Evolutionary conservation across 2,797 vertebrate genomes (phyloP).

Genomic region (Lagodon rhomboides): DNA sequence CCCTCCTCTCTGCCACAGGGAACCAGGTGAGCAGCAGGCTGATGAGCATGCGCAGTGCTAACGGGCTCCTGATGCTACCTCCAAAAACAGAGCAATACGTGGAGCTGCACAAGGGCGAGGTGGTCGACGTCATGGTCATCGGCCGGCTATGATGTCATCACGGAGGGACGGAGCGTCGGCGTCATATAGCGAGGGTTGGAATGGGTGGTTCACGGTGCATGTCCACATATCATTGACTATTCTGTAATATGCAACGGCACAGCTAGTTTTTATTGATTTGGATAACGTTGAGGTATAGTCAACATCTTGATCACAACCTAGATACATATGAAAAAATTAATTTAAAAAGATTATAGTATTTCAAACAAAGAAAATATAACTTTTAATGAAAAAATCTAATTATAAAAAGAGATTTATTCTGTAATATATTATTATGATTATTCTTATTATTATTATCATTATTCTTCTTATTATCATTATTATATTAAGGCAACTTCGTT

Average conservation of each 20-base stretch:
- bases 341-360: constrained; percentile 92
- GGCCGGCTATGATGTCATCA: constrained; percentile 97
- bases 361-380: constrained; percentile 98
- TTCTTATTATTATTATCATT: constrained; percentile 89
- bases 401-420: constrained; percentile 99
- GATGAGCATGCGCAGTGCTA: constrained; percentile 99
- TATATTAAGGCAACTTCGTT: constrained; percentile 97
- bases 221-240: constrained; percentile 99
- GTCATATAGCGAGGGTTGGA: constrained; percentile 81
- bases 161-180: constrained; percentile 71
- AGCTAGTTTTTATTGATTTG: constrained; percentile 99
- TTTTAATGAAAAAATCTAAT: constrained; percentile 95
- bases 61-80: constrained; percentile 99
- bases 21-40: constrained; percentile 99
- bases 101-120: constrained; percentile 99
- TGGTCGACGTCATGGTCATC: constrained; percentile 99
- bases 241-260: constrained; percentile 99
- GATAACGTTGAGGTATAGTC: constrained; percentile 99
- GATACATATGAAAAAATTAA: constrained; percentile 85
- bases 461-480: constrained; percentile 88
- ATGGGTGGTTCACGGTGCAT: constrained; percentile 96
- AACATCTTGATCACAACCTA: constrained; percentile 97
- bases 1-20: constrained; percentile 80
- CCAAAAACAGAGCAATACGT: constrained; percentile 99
- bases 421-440: constrained; percentile 96